Conservation (phyloP, 2,888 invertebrate species). For the Sturmia bella region DNA sequence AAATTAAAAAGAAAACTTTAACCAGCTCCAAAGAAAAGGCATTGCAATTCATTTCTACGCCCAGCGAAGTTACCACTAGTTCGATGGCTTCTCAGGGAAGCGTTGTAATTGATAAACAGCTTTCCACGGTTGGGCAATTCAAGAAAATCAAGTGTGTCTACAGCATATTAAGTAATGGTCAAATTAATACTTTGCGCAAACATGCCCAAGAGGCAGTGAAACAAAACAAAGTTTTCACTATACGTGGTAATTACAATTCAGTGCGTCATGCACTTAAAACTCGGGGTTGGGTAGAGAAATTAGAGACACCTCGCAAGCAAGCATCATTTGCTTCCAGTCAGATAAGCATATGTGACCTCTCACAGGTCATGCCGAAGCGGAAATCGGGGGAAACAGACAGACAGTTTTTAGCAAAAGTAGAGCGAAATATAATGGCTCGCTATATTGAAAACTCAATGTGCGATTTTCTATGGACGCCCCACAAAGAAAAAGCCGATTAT, state of each 20-base stretch:
- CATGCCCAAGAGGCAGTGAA: constrained; percentile 86
- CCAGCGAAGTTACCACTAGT: constrained; percentile 41
- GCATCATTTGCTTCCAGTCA: constrained; percentile 75
- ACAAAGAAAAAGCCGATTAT: constrained; percentile 86
- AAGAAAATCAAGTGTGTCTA: constrained; percentile 56
- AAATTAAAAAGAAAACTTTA: constrained; percentile 41
- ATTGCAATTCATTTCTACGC: constrained; percentile 15
- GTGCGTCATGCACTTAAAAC: constrained; percentile 86
- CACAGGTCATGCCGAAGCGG: constrained; percentile 80
- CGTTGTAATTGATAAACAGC: constrained; percentile 56
- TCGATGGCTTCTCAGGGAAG: constrained; percentile 40
- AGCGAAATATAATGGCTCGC: constrained; percentile 87
- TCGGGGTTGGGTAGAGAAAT: constrained; percentile 86
- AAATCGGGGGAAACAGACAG: constrained; percentile 81
- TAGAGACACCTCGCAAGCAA: constrained; percentile 80
- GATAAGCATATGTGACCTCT: constrained; percentile 80
- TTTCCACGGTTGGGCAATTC: constrained; percentile 36
- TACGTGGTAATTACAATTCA: constrained; percentile 88
- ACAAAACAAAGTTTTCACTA: constrained; percentile 86
- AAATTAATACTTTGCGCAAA: constrained; percentile 86
- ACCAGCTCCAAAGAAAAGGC: constrained; percentile 36
- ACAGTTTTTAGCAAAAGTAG: constrained; percentile 86
- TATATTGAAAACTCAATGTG: constrained; percentile 90
- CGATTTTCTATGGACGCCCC: constrained; percentile 95
- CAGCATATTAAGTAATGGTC: constrained; percentile 82